These are phyloP conservation scores for Lasioglossum pauxillum DNA, from an alignment of 2,888 invertebrate species.

Conservation along the genomic window DNA sequence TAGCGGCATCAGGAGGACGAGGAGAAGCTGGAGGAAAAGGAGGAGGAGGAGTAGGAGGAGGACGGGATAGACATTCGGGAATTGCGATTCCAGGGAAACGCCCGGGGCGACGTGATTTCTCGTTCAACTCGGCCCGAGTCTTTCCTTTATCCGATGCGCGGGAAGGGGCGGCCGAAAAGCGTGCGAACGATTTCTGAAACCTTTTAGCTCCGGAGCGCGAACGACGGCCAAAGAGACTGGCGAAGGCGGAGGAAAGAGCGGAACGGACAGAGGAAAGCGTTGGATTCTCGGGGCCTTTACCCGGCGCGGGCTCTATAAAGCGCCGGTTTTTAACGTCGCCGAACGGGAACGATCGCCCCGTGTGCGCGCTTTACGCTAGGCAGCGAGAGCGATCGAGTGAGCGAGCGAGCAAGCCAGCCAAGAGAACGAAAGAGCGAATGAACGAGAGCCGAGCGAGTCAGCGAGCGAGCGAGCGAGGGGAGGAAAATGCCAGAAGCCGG, in stretches of 20 bases:
- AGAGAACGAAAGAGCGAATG: background rate
- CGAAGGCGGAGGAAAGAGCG: conserved; percentile 34
- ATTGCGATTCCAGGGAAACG: conserved; percentile 57
- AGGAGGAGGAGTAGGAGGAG: background rate
- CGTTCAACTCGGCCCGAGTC: conserved; percentile 55
- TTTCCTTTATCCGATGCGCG: conserved; percentile 55
- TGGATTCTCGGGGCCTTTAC: conserved; percentile 30
- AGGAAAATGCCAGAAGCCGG: conserved; percentile 17
- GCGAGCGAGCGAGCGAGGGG: background rate
- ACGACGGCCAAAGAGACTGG: conserved; percentile 52
- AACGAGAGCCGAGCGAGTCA: background rate
- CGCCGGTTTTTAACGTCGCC: conserved; percentile 37
- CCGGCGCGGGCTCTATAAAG: conserved; percentile 24
- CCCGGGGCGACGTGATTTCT: conserved; percentile 60
- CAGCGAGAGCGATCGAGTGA: background rate
- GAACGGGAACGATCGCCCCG: conserved; percentile 17
- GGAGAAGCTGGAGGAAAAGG: background rate
- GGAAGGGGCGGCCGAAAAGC: conserved; percentile 52
- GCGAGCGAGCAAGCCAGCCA: background rate
- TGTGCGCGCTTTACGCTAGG: conserved; percentile 11
- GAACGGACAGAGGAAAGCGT: conserved; percentile 54
- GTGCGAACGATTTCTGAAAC: conserved; percentile 66
- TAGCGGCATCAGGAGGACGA: background rate
- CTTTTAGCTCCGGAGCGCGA: conserved; percentile 60
- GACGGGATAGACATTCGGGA: conserved; percentile 43